Conservation (phyloP, 2,113 vertebrate species). For the Syngnathus floridae region DNA sequence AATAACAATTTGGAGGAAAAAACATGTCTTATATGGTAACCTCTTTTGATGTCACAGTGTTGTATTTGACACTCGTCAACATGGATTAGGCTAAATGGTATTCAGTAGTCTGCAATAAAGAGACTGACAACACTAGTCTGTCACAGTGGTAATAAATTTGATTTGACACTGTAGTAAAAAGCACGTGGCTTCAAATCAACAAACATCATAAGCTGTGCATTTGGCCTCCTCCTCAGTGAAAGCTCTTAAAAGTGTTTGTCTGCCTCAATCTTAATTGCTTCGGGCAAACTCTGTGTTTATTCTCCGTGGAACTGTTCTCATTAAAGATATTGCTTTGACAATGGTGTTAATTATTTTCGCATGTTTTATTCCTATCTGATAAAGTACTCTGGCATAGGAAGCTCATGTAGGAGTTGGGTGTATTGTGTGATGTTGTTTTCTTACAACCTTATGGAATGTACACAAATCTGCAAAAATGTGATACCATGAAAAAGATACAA, state of each 20-base stretch:
- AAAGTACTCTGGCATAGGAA: constrained; percentile 13
- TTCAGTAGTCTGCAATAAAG: constrained; percentile 59
- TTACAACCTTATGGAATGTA: not conserved
- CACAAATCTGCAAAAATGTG: not conserved
- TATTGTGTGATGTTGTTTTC: not conserved
- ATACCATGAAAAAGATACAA: not conserved
- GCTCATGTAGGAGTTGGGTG: constrained; percentile 5
- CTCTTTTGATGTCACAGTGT: constrained; percentile 68
- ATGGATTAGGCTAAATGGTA: constrained; percentile 69
- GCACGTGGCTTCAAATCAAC: constrained; percentile 51
- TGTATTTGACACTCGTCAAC: constrained; percentile 77
- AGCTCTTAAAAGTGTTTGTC: constrained; percentile 60
- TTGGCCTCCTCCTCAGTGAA: constrained; percentile 64
- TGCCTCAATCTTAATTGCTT: constrained; percentile 62
- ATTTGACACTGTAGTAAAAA: constrained; percentile 35
- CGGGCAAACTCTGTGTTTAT: constrained; percentile 39
- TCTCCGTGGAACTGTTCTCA: constrained; percentile 51
- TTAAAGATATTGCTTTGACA: constrained; percentile 61
- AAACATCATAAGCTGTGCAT: constrained; percentile 50
- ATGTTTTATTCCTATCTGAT: constrained; percentile 22
- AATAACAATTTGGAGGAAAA: not conserved
- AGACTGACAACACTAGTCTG: constrained; percentile 49
- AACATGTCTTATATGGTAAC: not conserved
- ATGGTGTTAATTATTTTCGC: constrained; percentile 32
- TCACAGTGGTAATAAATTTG: constrained; percentile 36